Percentiles rank a stretch among this genome's conserved stretches.
Evolutionary conservation across 23 tunicate genomes (phyloP).

Genomic region (Phallusia fumigata): DNA sequence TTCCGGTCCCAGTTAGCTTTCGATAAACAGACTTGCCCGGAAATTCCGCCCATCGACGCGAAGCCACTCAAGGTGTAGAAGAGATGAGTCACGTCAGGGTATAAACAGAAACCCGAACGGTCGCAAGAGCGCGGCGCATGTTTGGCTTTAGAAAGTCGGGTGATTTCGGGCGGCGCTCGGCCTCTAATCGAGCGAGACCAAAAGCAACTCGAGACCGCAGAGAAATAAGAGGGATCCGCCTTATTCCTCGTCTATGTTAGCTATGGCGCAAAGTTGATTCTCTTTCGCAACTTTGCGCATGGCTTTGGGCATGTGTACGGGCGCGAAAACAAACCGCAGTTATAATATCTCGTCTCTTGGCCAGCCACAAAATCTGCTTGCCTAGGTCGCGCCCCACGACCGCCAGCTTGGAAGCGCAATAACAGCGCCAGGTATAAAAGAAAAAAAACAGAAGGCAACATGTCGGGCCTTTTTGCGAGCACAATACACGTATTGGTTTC

Average conservation of each 20-base stretch:
- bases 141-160: neutral
- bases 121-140: no score
- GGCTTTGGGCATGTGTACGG: no score
- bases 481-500: slow-evolving; percentile 28
- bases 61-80: neutral
- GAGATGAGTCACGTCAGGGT: neutral
- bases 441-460: neutral
- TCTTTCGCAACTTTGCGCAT: no score
- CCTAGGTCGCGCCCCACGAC: neutral
- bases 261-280: no score
- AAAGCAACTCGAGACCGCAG: neutral
- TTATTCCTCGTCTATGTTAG: no score
- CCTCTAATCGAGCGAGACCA: slow-evolving; percentile 4
- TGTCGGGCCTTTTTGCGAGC: neutral
- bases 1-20: neutral
- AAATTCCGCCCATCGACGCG: neutral
- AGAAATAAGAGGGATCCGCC: no score
- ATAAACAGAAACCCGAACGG: neutral
- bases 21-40: neutral
- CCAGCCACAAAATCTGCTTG: neutral
- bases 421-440: neutral
- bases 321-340: no score
- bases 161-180: neutral
- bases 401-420: neutral
- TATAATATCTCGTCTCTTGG: no score